phyloP scores from a whole-genome alignment of 2,113 vertebrate species.

The Brachirus orientalis region DNA sequence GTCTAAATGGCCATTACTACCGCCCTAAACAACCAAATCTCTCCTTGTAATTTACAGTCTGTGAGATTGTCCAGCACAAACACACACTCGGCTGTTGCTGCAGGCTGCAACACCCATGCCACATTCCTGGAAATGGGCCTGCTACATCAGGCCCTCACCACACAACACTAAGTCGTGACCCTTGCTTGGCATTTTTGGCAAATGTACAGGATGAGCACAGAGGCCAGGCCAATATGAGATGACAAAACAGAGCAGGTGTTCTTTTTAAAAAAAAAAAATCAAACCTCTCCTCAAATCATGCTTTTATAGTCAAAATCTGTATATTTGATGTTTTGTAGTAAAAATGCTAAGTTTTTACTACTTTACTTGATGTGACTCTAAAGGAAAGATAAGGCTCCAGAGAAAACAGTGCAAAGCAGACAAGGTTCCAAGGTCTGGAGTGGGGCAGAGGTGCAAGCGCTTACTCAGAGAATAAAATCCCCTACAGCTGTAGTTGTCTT shows the following conservation, averaged over 20 bases:
- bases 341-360: too few relatives aligned
- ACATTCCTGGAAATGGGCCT: slow-evolving; percentile 54
- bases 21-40: slow-evolving; percentile 6
- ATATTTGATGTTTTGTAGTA: background rate
- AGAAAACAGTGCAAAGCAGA: slow-evolving; percentile 13
- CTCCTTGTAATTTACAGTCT: slow-evolving; percentile 34
- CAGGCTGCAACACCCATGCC: slow-evolving; percentile 28
- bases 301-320: background rate
- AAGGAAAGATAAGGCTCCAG: slow-evolving; percentile 30
- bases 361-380: background rate
- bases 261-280: background rate
- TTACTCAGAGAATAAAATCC: background rate
- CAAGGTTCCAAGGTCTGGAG: slow-evolving; percentile 33
- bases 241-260: background rate
- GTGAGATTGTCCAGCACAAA: slow-evolving; percentile 14
- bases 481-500: slow-evolving; percentile 15
- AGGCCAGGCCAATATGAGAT: background rate
- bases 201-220: background rate
- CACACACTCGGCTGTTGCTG: slow-evolving; percentile 41
- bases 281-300: too few relatives aligned
- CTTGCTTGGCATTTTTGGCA: slow-evolving; percentile 20
- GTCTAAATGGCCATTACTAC: slow-evolving; percentile 2
- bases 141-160: slow-evolving; percentile 3
- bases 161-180: slow-evolving; percentile 3
- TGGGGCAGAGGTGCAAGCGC: slow-evolving; percentile 10